A percentile compares a stretch with the other conserved stretches of the same genome.
Conservation (phyloP, 2,797 vertebrate genomes). For the Coracias cyanogaster region DNA sequence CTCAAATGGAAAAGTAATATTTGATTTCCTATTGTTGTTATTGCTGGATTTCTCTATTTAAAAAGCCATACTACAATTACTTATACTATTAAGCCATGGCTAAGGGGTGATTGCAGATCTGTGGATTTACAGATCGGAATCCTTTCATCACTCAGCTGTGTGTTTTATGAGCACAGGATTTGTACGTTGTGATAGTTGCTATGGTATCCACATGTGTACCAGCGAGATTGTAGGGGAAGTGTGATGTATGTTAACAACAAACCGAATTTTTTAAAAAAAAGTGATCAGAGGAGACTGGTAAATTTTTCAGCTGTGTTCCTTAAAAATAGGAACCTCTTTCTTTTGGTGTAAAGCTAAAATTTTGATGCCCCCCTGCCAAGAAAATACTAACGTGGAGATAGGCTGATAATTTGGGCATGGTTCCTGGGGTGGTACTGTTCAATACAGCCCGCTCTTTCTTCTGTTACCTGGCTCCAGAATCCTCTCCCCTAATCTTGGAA, state of each 20-base stretch:
- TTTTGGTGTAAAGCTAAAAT: neutral
- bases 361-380: neutral
- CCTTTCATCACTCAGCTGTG: slow-evolving; percentile 26
- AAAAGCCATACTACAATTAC: neutral
- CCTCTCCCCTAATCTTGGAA: neutral
- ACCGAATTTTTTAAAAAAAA: neutral
- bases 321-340: neutral
- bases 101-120: slow-evolving; percentile 34
- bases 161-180: slow-evolving; percentile 46
- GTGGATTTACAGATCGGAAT: slow-evolving; percentile 42
- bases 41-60: neutral
- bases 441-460: neutral
- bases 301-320: neutral
- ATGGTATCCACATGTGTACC: slow-evolving; percentile 53
- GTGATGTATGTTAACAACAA: slow-evolving; percentile 59
- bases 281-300: slow-evolving; percentile 10
- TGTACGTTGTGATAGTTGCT: slow-evolving; percentile 44
- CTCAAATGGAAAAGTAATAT: neutral
- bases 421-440: neutral
- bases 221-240: slow-evolving; percentile 3
- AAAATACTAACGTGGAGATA: neutral
- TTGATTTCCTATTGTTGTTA: neutral
- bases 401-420: neutral
- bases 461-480: neutral
- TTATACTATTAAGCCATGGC: neutral